A percentile compares a stretch with the other conserved stretches of the same genome.
These are phyloP conservation scores for Poeciliopsis presidionis DNA, from an alignment of 2,797 vertebrate species.

Conservation along the genomic window DNA sequence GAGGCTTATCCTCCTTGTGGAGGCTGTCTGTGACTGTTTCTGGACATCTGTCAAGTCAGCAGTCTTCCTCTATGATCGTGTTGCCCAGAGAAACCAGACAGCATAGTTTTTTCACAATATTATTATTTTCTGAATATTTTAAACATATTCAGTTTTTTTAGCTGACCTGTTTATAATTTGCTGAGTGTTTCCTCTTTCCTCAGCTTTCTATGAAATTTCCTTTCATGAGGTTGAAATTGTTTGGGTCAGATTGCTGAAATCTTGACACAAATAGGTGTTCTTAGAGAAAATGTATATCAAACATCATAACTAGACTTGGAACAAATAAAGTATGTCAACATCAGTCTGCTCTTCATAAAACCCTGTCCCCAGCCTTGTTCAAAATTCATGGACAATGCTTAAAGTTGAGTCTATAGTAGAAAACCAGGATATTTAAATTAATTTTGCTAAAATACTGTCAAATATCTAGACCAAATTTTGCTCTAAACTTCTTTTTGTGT, in stretches of 20 bases:
- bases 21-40: neutral
- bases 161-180: neutral
- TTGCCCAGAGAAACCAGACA: neutral
- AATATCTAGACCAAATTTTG: neutral
- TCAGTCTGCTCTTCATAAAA: neutral
- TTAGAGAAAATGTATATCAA: neutral
- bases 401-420: neutral
- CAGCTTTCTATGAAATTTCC: too few relatives aligned
- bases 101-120: neutral
- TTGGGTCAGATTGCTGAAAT: neutral
- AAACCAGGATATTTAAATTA: neutral
- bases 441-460: neutral
- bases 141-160: neutral
- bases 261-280: neutral
- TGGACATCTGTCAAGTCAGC: neutral
- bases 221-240: neutral
- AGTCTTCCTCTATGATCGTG: neutral
- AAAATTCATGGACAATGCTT: neutral
- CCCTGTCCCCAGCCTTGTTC: neutral
- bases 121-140: neutral
- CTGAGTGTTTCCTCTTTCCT: neutral
- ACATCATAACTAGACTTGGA: neutral
- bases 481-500: neutral
- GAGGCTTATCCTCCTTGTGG: neutral
- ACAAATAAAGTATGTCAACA: neutral